A percentile compares a stretch with the other conserved stretches of the same genome.
phyloP scores from a whole-genome alignment of 2,797 vertebrate species.

The Sebastes kiyomatsui region DNA sequence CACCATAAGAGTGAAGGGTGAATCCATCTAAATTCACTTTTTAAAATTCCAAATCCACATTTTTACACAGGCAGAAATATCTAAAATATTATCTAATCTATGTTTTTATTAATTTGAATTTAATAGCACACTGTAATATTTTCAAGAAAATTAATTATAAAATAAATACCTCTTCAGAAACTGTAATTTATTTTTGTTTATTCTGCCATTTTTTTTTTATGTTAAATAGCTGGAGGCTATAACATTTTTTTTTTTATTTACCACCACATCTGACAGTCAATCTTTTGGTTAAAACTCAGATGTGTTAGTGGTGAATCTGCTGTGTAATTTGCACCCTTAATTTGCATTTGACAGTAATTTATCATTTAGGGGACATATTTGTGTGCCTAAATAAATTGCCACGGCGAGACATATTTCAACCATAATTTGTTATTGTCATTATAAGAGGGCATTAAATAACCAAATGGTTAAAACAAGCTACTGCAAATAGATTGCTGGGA shows the following conservation, averaged over 20 bases:
- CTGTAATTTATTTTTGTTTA: not conserved
- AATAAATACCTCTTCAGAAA: not conserved
- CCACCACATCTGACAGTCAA: slow-evolving; percentile 21
- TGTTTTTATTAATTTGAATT: not conserved
- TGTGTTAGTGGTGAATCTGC: slow-evolving; percentile 15
- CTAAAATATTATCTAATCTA: not conserved
- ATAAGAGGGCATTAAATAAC: slow-evolving; percentile 27
- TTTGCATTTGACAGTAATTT: slow-evolving; percentile 53
- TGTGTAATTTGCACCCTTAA: slow-evolving; percentile 34
- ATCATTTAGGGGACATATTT: slow-evolving; percentile 36
- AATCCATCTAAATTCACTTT: not conserved
- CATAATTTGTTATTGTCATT: slow-evolving; percentile 56
- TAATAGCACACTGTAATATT: not conserved
- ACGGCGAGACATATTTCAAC: slow-evolving; percentile 30
- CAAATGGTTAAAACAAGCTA: slow-evolving; percentile 18
- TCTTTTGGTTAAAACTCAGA: slow-evolving; percentile 22
- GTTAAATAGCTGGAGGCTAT: not conserved
- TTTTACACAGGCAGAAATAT: not conserved
- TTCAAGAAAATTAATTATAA: not conserved
- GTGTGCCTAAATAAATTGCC: slow-evolving; percentile 48
- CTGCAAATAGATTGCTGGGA: slow-evolving; percentile 13
- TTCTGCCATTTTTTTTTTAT: not conserved
- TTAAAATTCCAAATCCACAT: not conserved
- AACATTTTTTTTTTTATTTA: not conserved
- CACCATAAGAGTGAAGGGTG: slow-evolving; percentile 1